These are phyloP conservation scores for Apteryx mantelli DNA, from an alignment of 2,113 vertebrate genomes.

Conservation along the genomic window DNA sequence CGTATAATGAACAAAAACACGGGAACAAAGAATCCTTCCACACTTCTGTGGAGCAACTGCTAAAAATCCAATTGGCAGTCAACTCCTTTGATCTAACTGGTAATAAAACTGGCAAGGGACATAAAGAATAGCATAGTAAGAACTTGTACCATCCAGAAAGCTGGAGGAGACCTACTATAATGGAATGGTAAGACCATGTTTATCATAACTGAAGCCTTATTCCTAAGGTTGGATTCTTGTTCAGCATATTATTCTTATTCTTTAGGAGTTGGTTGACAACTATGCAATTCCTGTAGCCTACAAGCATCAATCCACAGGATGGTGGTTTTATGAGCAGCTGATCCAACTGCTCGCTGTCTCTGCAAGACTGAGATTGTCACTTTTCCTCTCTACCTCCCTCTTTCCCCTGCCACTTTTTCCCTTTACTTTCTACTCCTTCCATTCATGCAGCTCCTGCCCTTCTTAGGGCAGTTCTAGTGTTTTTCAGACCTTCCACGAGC, in stretches of 20 bases:
- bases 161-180: too few relatives aligned
- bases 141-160: background rate
- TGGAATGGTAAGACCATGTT: background rate
- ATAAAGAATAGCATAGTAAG: background rate
- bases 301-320: background rate
- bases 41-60: background rate
- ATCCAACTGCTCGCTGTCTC: background rate
- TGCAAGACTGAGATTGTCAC: background rate
- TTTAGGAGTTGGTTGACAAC: background rate
- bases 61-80: background rate
- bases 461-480: background rate
- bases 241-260: background rate
- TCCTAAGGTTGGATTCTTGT: background rate
- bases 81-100: background rate
- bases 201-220: background rate
- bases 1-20: background rate
- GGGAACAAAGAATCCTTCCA: background rate
- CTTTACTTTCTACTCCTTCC: background rate
- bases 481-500: background rate
- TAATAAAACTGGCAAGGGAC: background rate
- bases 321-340: background rate
- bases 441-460: background rate
- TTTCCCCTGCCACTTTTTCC: background rate
- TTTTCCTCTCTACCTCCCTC: background rate
- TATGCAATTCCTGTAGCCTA: background rate